phyloP scores from a whole-genome alignment of 2,113 vertebrate species.

The Amblyopsis rosae region DNA sequence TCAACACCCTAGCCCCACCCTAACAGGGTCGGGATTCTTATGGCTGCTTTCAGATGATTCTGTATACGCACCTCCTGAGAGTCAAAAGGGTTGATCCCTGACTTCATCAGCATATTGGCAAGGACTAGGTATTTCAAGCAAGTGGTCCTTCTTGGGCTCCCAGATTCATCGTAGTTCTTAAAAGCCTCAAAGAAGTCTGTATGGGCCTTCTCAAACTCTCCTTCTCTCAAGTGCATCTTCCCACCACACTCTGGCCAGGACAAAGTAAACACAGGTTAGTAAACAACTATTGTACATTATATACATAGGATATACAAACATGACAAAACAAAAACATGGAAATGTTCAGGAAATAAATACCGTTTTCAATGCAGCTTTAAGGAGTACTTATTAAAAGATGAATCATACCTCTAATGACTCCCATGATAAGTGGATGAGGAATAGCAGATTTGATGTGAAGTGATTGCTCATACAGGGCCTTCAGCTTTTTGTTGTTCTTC shows the following conservation, averaged over 20 bases:
- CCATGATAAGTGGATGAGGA: constrained; percentile 98
- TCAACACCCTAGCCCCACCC: no score
- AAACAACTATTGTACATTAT: not conserved
- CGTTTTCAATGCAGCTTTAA: no score
- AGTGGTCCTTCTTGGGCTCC: constrained; percentile 96
- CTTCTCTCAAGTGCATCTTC: constrained; percentile 99
- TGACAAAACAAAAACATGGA: not conserved
- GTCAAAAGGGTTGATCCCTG: constrained; percentile 99
- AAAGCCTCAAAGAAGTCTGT: constrained; percentile 99
- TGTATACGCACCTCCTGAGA: constrained; percentile 90
- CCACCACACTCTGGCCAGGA: constrained; percentile 91
- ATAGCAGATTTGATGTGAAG: constrained; percentile 99
- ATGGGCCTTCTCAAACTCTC: constrained; percentile 99
- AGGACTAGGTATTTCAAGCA: constrained; percentile 99
- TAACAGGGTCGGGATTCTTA: not conserved
- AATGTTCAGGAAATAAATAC: not conserved
- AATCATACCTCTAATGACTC: constrained; percentile 93
- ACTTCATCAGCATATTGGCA: constrained; percentile 99
- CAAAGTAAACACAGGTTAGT: constrained; percentile 29
- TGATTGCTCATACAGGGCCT: constrained; percentile 98
- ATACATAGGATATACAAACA: not conserved
- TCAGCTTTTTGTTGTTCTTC: constrained; percentile 99
- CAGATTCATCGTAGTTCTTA: constrained; percentile 99
- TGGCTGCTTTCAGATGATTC: not conserved
- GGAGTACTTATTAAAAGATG: not conserved